Base-by-base conservation (phyloP, 2,797 vertebrate species). In the Crenichthys baileyi region DNA sequence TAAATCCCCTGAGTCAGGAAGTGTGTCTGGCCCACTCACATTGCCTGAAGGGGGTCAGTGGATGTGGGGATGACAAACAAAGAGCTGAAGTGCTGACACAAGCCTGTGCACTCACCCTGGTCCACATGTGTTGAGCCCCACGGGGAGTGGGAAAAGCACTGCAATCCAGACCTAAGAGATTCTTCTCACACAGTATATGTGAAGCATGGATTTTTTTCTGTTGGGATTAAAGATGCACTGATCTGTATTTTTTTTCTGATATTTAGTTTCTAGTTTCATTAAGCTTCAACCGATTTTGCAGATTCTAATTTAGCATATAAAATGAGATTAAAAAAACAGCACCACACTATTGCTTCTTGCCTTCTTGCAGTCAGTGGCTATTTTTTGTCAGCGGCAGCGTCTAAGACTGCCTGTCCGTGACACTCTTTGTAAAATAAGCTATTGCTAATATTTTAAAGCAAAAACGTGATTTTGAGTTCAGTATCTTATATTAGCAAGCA, bases 1-100 rank as follows among this genome's bases (percentile, higher is more conserved):
- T 91, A 80, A 94, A 94, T 92, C 78, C 89, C 93, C 94, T 94
- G 92, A 95, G 92, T 96, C 95, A 96, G 94, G 92, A 95, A 93
- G 92, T 92, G 92, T 91, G 93, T 88, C 87, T 89, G 89, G 90
- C 84, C 84, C 83, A 78, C 92, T 94, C 91, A 91, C 74, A 90
- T 70, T 85, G 91, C 89, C 88, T 84, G 82, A 81, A 85, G 90
- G 88, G 88, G 85, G 85, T 73, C 61, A 53, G 70, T 16, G 78
- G 77, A 61, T 87, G 56, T 18, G 58, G 75, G 75, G 46, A 65
- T 77, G 87, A 87, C 88, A 85, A 88, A 93, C 91, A 94, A 94
- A 93, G 93, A 84, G 83, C 83, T 78, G 87, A 94, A 94, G 79
- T 80, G 94, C 95, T 96, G 95, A 96, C 91, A 94, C 93, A 92